A percentile compares a stretch with the other conserved stretches of the same genome.
Conservation (phyloP, 2,888 invertebrate genomes). For the Eremobia ochroleuca region DNA sequence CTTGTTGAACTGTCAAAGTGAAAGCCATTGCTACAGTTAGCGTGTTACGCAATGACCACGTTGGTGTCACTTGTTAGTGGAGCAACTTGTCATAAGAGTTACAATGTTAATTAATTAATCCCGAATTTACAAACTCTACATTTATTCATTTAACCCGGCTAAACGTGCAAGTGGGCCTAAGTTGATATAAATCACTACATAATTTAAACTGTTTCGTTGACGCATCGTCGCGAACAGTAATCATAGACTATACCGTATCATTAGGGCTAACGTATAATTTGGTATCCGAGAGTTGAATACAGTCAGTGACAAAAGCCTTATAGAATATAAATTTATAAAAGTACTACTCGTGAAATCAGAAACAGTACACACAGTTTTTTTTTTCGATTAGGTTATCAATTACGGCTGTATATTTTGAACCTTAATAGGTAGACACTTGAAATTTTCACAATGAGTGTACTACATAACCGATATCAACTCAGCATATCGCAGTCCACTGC, state of each 20-base stretch:
- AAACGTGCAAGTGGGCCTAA: background rate
- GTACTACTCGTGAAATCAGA: background rate
- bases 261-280: slow-evolving; percentile 56
- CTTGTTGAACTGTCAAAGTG: too few species aligned
- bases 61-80: too few species aligned
- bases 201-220: background rate
- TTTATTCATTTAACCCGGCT: background rate
- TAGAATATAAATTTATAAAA: background rate
- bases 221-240: slow-evolving; percentile 28
- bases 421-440: too few species aligned
- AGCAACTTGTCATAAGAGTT: too few species aligned
- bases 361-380: too few species aligned
- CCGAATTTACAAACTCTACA: background rate
- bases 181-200: background rate
- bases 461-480: too few species aligned
- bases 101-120: background rate
- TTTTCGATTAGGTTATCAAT: too few species aligned
- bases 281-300: slow-evolving; percentile 38
- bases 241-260: slow-evolving; percentile 52
- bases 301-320: slow-evolving; percentile 13
- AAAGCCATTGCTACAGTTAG: too few species aligned
- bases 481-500: too few species aligned
- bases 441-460: too few species aligned
- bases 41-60: too few species aligned
- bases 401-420: too few species aligned